Percentiles rank a stretch among this genome's conserved stretches.
phyloP scores from a whole-genome alignment of 1,140 invertebrate species.

The Drosophila dunni region DNA sequence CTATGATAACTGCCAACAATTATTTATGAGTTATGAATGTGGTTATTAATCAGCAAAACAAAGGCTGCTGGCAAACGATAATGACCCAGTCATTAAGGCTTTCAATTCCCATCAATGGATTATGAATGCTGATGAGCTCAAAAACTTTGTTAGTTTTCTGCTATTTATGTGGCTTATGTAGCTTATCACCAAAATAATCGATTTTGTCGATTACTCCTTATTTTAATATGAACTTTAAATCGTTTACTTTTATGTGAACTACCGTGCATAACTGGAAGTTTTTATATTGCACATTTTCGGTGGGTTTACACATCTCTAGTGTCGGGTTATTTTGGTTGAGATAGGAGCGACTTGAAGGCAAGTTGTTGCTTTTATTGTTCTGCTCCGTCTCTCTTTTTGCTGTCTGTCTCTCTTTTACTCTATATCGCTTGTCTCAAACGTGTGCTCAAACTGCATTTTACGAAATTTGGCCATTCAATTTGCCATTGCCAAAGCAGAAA shows the following conservation, averaged over 20 bases:
- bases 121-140: constrained; percentile 3
- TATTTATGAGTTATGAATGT: constrained; percentile 4
- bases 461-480: constrained; percentile 77
- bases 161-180: constrained; percentile 1
- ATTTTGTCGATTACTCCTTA: neutral
- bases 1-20: neutral
- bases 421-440: constrained; percentile 60
- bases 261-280: neutral
- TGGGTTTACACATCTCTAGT: constrained; percentile 49
- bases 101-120: neutral
- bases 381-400: constrained; percentile 37
- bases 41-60: constrained; percentile 10
- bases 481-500: constrained; percentile 60
- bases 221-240: neutral
- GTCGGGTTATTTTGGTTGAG: neutral
- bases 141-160: neutral
- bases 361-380: constrained; percentile 66
- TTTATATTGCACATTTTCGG: neutral
- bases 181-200: neutral
- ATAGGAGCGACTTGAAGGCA: constrained; percentile 49
- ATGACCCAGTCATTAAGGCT: constrained; percentile 1
- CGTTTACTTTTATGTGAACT: neutral
- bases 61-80: neutral
- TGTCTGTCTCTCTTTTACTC: constrained; percentile 31
- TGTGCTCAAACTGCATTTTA: constrained; percentile 79